Base-by-base conservation (phyloP, 2,888 invertebrate genomes). In the Sphinx pinastri region DNA sequence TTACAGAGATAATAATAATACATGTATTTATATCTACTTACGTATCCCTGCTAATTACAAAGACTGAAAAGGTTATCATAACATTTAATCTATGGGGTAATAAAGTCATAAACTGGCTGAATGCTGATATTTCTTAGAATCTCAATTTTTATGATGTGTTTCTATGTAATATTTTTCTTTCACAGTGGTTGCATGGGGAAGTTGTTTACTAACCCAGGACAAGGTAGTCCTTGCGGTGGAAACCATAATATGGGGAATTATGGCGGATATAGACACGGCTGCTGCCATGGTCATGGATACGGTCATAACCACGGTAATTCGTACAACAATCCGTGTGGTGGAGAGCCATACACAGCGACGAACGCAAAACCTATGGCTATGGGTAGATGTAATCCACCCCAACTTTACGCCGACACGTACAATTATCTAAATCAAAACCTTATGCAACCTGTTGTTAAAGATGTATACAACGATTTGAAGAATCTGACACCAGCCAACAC, bases 101-200 rank as follows among this genome's bases (percentile, higher is more conserved):
- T 1, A 38, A 38, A 38, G 7, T 8, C 38, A 38, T 38, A 5
- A 25, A 38, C 38, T 25, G 19, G 2, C 12, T 11, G 4, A 10
- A 6, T 25, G 16, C 19, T 12, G 19, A 57, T 19, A 19, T 11
- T 10, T 57, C 16, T 25, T 57, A 3, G 16, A 57, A 57, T 19
- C 12, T 25, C 25, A 7, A 25, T 31, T 58, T 58, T 7, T 58
- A 51, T 67, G 11, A 47, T 31, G 8, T 45, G 7, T 1, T 13
- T 66, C 19, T 14, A 68, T 58, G n/a, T 8, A 25, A 19, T 14
- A 70, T 14, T 49, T 72, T 74, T 72, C 63, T 0, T 74, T 89
- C 89, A 66, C 83, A 94, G 94, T 77, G 94, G 94, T 19, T 94
- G 93, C 71, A 91, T 94, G 89, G 91, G 89, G n/a, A 93, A 90